phyloP scores from a whole-genome alignment of 2,797 vertebrate genomes.

The Sternotherus odoratus region DNA sequence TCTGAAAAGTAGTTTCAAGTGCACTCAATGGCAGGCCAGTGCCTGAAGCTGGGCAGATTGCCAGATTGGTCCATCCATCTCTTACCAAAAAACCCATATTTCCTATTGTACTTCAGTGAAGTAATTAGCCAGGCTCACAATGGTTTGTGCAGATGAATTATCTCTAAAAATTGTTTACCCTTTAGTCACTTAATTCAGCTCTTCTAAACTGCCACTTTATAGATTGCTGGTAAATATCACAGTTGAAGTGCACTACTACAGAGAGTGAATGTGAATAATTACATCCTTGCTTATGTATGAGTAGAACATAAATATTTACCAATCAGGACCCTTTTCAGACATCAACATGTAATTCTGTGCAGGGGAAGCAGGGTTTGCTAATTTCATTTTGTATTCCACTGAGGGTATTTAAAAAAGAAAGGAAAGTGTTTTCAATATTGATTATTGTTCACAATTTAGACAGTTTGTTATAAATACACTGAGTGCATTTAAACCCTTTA shows the following conservation, averaged over 20 bases:
- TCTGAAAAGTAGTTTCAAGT: not conserved
- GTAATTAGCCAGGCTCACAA: slow-evolving; percentile 12
- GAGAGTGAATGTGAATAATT: slow-evolving; percentile 75
- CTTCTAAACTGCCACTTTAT: slow-evolving; percentile 48
- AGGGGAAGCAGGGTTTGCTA: slow-evolving; percentile 43
- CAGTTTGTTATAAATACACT: slow-evolving; percentile 42
- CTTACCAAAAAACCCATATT: slow-evolving; percentile 37
- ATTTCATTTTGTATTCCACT: slow-evolving; percentile 66
- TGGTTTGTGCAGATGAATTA: slow-evolving; percentile 53
- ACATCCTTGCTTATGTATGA: slow-evolving; percentile 70
- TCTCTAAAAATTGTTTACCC: slow-evolving; percentile 43
- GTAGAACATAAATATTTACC: slow-evolving; percentile 77
- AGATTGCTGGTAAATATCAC: slow-evolving; percentile 59
- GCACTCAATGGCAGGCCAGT: not conserved
- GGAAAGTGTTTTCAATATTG: slow-evolving; percentile 31
- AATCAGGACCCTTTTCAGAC: slow-evolving; percentile 66
- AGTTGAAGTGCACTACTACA: slow-evolving; percentile 52
- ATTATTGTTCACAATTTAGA: slow-evolving; percentile 28
- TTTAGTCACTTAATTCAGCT: slow-evolving; percentile 59
- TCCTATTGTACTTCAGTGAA: slow-evolving; percentile 41
- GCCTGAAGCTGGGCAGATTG: slow-evolving; percentile 17
- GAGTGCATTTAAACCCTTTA: slow-evolving; percentile 36
- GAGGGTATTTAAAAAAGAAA: slow-evolving; percentile 57
- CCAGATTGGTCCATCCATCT: slow-evolving; percentile 30
- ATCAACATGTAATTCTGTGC: slow-evolving; percentile 50